Evolutionary conservation across 35 echinoderm and acorn worm species (phyloP).

Genomic region (Lytechinus pictus): DNA sequence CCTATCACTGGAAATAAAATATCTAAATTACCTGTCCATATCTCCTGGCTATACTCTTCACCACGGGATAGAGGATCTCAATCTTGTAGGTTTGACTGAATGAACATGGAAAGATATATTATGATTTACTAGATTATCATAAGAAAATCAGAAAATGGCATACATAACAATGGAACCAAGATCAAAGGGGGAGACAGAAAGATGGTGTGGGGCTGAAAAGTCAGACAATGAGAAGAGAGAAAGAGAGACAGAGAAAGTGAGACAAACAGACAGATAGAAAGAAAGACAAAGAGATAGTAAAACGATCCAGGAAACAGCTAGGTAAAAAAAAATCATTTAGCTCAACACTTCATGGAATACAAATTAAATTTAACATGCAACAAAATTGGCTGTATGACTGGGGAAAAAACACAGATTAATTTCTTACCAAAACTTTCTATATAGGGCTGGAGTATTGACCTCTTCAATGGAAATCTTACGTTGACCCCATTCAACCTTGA

Average conservation of each 20-base stretch:
- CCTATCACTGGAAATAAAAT: no score
- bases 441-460: conserved; percentile 63
- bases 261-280: no score
- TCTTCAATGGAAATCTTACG: conserved; percentile 78
- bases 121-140: neutral
- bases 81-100: conserved; percentile 87
- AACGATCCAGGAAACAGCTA: no score
- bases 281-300: no score
- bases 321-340: no score
- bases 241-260: no score
- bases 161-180: no score
- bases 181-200: no score
- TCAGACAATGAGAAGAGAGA: neutral
- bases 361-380: neutral
- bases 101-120: conserved; percentile 28
- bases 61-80: conserved; percentile 91
- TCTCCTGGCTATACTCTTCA: conserved; percentile 90
- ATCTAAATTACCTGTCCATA: conserved; percentile 77
- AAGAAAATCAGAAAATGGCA: neutral
- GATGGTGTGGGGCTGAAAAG: neutral
- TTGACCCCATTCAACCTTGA: conserved; percentile 90
- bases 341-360: neutral
- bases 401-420: neutral
- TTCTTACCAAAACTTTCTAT: conserved; percentile 87
- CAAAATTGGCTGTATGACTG: neutral